A percentile compares a stretch with the other conserved stretches of the same genome.
Conservation (phyloP, 2,888 invertebrate genomes). For the Sipunculus nudus region DNA sequence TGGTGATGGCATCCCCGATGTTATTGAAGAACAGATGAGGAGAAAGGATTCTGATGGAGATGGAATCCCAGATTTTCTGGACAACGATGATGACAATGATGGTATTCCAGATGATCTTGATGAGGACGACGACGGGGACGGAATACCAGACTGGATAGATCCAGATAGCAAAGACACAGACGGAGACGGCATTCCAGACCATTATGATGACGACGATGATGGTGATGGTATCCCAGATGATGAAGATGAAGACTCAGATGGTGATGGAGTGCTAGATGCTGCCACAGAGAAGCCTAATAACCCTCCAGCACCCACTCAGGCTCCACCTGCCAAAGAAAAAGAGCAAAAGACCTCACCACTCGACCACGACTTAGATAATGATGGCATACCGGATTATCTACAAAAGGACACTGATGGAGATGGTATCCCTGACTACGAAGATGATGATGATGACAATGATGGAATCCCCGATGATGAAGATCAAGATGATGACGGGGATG, state of each 20-base stretch:
- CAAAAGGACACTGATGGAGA: slow-evolving; percentile 35
- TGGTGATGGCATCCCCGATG: slow-evolving; percentile 37
- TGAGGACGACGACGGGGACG: slow-evolving; percentile 46
- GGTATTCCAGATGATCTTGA: slow-evolving; percentile 56
- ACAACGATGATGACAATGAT: slow-evolving; percentile 46
- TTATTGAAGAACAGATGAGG: slow-evolving; percentile 18
- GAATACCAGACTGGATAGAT: slow-evolving; percentile 26
- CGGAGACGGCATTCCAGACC: slow-evolving; percentile 56
- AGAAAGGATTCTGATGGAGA: slow-evolving; percentile 36
- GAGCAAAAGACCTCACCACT: slow-evolving; percentile 32
- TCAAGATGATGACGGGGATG: slow-evolving; percentile 43
- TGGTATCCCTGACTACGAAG: slow-evolving; percentile 35
- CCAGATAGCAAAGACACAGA: slow-evolving; percentile 36
- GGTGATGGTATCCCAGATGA: slow-evolving; percentile 47
- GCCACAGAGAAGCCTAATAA: too few relatives aligned
- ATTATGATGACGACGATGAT: slow-evolving; percentile 50
- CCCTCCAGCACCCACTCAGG: too few relatives aligned
- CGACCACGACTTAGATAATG: slow-evolving; percentile 44
- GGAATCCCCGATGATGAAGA: slow-evolving; percentile 37
- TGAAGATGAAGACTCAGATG: slow-evolving; percentile 50
- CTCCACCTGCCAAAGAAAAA: too few relatives aligned
- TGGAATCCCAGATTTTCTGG: slow-evolving; percentile 36
- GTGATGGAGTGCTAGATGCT: slow-evolving; percentile 51
- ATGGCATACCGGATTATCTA: slow-evolving; percentile 54
- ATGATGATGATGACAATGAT: slow-evolving; percentile 25